A percentile compares a stretch with the other conserved stretches of the same genome.
Evolutionary conservation across 1,140 invertebrate species (phyloP).

Genomic region (Drosophila setifemur): DNA sequence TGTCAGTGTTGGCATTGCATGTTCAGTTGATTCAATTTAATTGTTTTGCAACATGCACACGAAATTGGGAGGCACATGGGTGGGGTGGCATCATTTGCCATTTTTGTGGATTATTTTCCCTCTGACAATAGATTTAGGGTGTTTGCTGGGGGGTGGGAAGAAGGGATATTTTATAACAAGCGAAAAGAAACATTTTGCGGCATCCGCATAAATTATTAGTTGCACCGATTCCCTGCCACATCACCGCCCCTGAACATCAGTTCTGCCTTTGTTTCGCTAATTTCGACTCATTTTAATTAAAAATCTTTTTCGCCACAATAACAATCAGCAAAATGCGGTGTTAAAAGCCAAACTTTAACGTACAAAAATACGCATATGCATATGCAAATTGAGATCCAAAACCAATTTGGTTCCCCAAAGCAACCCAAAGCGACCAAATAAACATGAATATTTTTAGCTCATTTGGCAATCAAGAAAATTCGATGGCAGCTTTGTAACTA

Average conservation of each 20-base stretch:
- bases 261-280: constrained; percentile 7
- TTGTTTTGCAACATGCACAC: constrained; percentile 63
- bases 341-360: constrained; percentile 25
- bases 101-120: constrained; percentile 18
- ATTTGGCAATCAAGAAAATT: not conserved
- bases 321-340: constrained; percentile 18
- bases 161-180: constrained; percentile 22
- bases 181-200: constrained; percentile 39
- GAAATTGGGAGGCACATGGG: not conserved
- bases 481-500: not conserved
- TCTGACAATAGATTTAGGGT: constrained; percentile 25
- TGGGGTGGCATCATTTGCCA: constrained; percentile 17
- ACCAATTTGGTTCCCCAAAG: constrained; percentile 1
- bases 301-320: constrained; percentile 35
- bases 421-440: not conserved
- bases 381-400: constrained; percentile 15
- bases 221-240: not conserved
- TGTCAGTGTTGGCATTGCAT: constrained; percentile 52
- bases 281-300: constrained; percentile 61
- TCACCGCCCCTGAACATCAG: not conserved
- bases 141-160: not conserved
- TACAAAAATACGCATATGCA: constrained; percentile 13
- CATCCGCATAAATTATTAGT: constrained; percentile 53
- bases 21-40: constrained; percentile 71
- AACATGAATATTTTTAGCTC: constrained; percentile 17